Evolutionary conservation across 2,113 vertebrate species (phyloP).

Genomic region (Otolemur garnettii): DNA sequence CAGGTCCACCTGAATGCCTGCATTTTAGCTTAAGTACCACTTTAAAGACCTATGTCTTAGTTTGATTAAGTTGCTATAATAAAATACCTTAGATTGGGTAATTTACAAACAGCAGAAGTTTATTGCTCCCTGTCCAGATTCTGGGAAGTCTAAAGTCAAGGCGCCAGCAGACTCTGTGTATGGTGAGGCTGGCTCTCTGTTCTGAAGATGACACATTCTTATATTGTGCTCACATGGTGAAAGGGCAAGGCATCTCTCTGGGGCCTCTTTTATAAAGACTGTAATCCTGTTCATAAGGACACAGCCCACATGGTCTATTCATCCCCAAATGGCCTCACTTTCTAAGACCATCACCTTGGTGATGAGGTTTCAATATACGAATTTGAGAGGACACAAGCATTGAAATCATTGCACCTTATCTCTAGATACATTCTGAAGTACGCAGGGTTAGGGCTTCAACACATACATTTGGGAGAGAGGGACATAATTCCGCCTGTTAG

Average conservation of each 20-base stretch:
- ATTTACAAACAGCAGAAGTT: neutral
- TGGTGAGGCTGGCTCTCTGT: neutral
- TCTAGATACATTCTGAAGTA: neutral
- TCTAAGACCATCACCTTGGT: neutral
- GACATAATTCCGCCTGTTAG: neutral
- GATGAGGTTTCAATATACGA: neutral
- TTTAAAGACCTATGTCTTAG: neutral
- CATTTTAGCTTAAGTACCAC: neutral
- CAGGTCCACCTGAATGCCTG: neutral
- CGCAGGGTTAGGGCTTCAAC: neutral
- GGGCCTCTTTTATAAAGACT: neutral
- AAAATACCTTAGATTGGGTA: neutral
- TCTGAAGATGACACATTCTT: neutral
- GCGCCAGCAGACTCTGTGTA: neutral
- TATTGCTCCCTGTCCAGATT: neutral
- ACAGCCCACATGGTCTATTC: neutral
- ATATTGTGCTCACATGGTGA: neutral
- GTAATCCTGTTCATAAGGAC: neutral
- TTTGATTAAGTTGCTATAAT: neutral
- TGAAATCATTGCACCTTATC: neutral
- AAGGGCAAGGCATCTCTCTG: neutral
- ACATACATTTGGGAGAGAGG: neutral
- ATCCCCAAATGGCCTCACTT: neutral
- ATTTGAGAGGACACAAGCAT: neutral
- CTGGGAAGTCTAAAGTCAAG: neutral